Evolutionary conservation across 2,888 invertebrate species (phyloP), one percentile per base, ranked within the genome.

Genomic region (Torymus texanus): DNA sequence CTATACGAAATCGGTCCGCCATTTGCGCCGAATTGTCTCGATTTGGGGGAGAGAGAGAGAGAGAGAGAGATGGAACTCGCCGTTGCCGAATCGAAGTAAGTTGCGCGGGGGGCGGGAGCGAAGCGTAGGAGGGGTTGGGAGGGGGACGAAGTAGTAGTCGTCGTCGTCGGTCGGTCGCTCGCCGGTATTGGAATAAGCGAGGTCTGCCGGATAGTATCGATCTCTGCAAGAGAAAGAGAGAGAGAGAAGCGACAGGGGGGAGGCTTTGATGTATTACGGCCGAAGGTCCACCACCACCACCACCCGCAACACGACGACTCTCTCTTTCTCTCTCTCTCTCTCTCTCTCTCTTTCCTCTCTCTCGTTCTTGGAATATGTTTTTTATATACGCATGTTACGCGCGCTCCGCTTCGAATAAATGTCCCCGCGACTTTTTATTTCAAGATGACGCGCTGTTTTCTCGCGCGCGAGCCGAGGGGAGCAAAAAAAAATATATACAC

Each of bases 191-290:
- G 87, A 87, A 87, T 88, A 86, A 86, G 85, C 86, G 84, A 86
- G 87, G 86, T 86, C 74, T 75, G 70, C 75, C 85, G 87, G 86
- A 87, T 86, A 87, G 87, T 88, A 90, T 90, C 89, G 89, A 90
- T 90, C 88, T 88, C 21, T 56, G 86, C 41, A 41, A 41, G 41
- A 41, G 29, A 29, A 5, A 29, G 29, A 29, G 29, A 29, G 29
- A 29, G 29, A 29, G 29, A 29, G 41, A 41, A 41, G 41, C 41
- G 41, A 41, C 41, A 8, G 41, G 41, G 41, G 41, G 41, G 41
- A 41, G 84, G 85, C 78, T 79, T 88, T 89, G 90, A 90, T 89
- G 88, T 90, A 90, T 90, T 89, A 88, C 85, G 84, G 84, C 83
- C 85, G 74, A 84, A 85, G 86, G 89, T 89, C 89, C 89, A 88